Evolutionary conservation across 2,797 vertebrate genomes (phyloP), one percentile per base, ranked within the genome.

Genomic region (Oceanodroma leucorhoa): DNA sequence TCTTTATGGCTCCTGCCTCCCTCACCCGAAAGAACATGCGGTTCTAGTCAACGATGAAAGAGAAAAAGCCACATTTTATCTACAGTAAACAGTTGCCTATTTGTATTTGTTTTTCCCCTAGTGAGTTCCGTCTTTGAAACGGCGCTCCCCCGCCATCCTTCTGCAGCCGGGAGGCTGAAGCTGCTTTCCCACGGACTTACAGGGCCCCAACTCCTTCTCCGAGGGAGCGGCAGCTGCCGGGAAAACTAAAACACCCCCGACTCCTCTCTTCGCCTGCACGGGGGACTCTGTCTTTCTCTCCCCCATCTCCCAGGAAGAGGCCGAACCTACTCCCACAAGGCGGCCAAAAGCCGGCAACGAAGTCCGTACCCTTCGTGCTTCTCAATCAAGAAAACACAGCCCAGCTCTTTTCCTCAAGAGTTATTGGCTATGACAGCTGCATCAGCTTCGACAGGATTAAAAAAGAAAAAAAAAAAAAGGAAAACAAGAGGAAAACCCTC

Each of bases 391-490:
- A 9, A 61, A 87, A 84, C 0, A 3, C 40, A 48, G 65, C 64
- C 60, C 55, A 6, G 27, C 81, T 95, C 87, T 58, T 65, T 87
- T 62, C 58, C 83, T 32, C 26, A 50, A 50, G 79, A 86, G 36
- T 96, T 93, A 96, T 87, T 94, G 92, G 73, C 87, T 83, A 14
- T 62, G 93, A 93, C 88, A 92, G 93, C 88, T 97, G 89, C 61
- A 90, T 93, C 80, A 96, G 91, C 89, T 95, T 88, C 94, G 89
- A 43, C 45, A 43, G 93, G 90, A 86, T 93, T 93, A 50, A 87
- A 95, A 95, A 24, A 13, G 18, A 10, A 9, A 45, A 24, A 19
- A 19, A 58, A 73, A 5, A 62, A 83, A 62, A 10, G 21, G 15
- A 32, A 48, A 87, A 83, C 67, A 91, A 66, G 87, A 87, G 67